Evolutionary conservation across 2,888 invertebrate species (phyloP), one percentile per base, ranked within the genome.

Genomic region (Sesia bembeciformis): DNA sequence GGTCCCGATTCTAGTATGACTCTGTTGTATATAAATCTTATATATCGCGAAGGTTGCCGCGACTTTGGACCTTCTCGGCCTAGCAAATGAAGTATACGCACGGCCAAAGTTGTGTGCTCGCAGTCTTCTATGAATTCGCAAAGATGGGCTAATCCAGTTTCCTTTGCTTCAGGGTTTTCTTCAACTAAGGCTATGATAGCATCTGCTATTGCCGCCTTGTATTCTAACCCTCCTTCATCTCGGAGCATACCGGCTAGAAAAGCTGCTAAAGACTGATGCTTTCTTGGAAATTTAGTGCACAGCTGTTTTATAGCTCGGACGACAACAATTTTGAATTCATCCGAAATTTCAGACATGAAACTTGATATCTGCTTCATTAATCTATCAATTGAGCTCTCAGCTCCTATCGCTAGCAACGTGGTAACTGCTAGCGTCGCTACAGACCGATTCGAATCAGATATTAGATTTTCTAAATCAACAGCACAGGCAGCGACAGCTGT

Each of bases 111-210:
- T 0, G 97, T 96, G 78, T 99, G 99, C 72, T 99, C 99, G 75
- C 99, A 99, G 81, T 99, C 99, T 76, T 99, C 99, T 64, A 99
- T 99, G 71, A 99, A 99, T 82, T 99, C 99, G 73, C 99, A 99
- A 3, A 99, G 91, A 84, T 99, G 98, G 0, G 98, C 97, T 7
- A 99, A 82, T 0, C 97, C 98, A 0, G 96, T 95, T 84, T 99
- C 99, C 77, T 98, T 99, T 0, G 99, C 98, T 58, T 99, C 99
- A 0, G 96, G 96, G 78, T 99, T 99, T 74, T 98, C 98, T 81
- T 99, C 98, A 58, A 99, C 98, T 53, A 99, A 95, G 0, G 96
- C 95, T 52, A 99, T 99, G 55, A 99, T 97, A 0, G 99, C 99
- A 74, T 99, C 98, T 0, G 98, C 99, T 62, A 99, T 98, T 0